phyloP scores from a whole-genome alignment of 1,140 invertebrate genomes.

The Mamestra configurata region DNA sequence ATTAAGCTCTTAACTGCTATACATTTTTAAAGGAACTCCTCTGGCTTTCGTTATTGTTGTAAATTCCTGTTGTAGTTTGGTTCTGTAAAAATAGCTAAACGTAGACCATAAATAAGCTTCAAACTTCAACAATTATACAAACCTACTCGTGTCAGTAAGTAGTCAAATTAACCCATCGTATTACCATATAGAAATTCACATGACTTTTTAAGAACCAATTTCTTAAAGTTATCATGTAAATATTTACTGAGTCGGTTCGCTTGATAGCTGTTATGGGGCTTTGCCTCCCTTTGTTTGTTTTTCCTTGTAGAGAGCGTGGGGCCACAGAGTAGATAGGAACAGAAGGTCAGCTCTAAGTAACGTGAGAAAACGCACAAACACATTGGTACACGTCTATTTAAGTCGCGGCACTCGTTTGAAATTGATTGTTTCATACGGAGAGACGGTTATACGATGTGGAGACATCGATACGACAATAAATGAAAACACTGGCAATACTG shows the following conservation, averaged over 20 bases:
- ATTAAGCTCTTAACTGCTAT: not conserved
- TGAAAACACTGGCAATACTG: no score
- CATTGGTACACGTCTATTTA: no score
- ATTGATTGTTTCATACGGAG: no score
- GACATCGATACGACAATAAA: no score
- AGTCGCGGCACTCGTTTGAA: no score
- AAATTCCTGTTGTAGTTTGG: no score
- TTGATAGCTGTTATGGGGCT: constrained; percentile 29
- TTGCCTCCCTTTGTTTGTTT: constrained; percentile 40
- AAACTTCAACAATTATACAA: no score
- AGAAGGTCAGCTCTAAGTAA: not conserved
- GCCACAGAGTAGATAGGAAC: not conserved
- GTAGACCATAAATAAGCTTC: no score
- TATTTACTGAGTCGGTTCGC: constrained; percentile 29
- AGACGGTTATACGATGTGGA: no score
- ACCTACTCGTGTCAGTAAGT: not conserved
- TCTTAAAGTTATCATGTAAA: constrained; percentile 45
- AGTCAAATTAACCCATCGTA: not conserved
- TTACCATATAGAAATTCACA: not conserved
- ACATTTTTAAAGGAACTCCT: not conserved
- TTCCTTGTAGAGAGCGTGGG: constrained; percentile 2
- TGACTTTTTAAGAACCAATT: constrained; percentile 24
- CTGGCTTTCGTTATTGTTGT: not conserved
- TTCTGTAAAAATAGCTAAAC: not conserved
- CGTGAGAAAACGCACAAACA: not conserved